A percentile compares a stretch with the other conserved stretches of the same genome.
Conservation (phyloP, 1,140 invertebrate species). For the Steinernema khuongi region DNA sequence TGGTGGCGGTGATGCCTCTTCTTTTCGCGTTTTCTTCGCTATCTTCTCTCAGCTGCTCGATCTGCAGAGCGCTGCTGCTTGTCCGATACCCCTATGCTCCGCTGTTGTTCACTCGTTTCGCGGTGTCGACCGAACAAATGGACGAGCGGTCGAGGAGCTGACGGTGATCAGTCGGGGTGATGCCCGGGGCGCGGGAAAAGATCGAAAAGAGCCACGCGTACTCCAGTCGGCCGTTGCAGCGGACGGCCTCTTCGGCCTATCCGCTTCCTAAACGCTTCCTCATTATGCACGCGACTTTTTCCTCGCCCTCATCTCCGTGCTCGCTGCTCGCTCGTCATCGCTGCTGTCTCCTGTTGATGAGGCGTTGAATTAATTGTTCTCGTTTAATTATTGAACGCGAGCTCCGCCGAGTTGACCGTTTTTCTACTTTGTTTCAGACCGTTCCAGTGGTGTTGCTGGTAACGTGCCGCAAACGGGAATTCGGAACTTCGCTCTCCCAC, state of each 20-base stretch:
- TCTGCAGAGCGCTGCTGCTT: background rate
- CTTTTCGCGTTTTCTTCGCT: background rate
- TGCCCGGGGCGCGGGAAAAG: background rate
- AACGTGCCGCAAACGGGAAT: background rate
- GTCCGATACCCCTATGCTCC: background rate
- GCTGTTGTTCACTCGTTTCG: background rate
- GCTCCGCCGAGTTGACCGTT: no score
- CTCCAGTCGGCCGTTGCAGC: background rate
- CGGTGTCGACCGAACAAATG: background rate
- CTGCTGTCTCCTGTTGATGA: no score
- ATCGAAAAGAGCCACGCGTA: background rate
- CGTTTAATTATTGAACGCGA: no score
- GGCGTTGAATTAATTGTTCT: no score
- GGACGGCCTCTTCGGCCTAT: no score
- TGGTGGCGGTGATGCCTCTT: background rate
- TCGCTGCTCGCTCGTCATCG: no score
- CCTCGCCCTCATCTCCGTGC: no score
- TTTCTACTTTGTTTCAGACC: no score
- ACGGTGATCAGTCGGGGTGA: background rate
- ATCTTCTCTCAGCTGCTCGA: background rate
- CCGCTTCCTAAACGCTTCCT: background rate
- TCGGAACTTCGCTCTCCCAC: background rate
- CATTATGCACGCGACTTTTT: background rate
- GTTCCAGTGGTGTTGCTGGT: background rate
- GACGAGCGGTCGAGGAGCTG: background rate